Percentiles rank a stretch among this genome's conserved stretches.
Evolutionary conservation across 2,113 vertebrate species (phyloP).

Genomic region (Cromileptes altivelis): DNA sequence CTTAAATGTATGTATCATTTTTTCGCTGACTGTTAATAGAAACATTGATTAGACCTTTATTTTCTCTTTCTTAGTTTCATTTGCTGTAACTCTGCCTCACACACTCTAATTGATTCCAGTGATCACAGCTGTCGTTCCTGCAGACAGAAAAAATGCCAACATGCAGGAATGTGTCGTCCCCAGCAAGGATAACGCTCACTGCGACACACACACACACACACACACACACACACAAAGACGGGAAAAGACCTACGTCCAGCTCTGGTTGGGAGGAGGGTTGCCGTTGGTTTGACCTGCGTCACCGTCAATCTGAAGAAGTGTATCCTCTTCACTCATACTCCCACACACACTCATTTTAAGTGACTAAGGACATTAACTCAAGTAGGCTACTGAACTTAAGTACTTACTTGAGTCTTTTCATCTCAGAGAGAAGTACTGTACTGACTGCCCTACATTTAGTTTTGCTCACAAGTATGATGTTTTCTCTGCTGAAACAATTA

Average conservation of each 20-base stretch:
- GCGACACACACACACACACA: background rate
- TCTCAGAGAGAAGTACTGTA: too few species aligned
- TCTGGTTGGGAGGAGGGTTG: background rate
- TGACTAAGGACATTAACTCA: too few species aligned
- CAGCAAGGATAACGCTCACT: background rate
- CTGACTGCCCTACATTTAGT: too few species aligned
- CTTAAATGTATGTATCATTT: too few species aligned
- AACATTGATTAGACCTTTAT: background rate
- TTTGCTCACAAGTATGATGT: too few species aligned
- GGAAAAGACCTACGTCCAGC: background rate
- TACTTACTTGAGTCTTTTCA: too few species aligned
- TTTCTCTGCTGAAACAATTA: too few species aligned
- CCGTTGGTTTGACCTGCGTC: background rate
- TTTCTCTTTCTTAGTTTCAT: background rate
- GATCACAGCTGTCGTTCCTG: conserved; percentile 24
- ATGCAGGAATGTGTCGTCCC: conserved; percentile 22
- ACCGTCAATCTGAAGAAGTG: background rate
- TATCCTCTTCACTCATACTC: background rate
- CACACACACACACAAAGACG: background rate
- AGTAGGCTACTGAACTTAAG: too few species aligned
- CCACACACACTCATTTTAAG: background rate
- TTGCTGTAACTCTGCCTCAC: background rate
- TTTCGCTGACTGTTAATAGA: background rate
- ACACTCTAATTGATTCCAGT: conserved; percentile 28
- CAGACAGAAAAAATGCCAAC: background rate